Percentiles rank a stretch among this genome's conserved stretches.
These are phyloP conservation scores for Drosophila macrospina DNA, from an alignment of 2,888 invertebrate genomes.

Conservation along the genomic window DNA sequence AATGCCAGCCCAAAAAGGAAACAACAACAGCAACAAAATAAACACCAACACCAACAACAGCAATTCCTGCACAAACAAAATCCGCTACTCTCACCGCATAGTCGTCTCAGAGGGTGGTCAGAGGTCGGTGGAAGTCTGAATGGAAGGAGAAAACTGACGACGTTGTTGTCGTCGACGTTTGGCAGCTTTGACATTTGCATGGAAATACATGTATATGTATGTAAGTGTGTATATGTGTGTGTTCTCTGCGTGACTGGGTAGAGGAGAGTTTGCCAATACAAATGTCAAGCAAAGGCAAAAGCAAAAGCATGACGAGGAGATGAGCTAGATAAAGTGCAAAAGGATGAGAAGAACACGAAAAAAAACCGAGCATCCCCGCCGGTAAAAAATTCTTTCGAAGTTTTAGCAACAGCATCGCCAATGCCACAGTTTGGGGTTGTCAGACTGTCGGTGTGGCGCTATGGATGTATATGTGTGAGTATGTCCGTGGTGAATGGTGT, in stretches of 20 bases:
- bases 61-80: constrained; percentile 70
- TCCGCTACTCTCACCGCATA: constrained; percentile 66
- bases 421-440: constrained; percentile 52
- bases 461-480: not conserved
- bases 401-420: constrained; percentile 54
- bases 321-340: constrained; percentile 10
- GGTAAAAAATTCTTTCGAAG: constrained; percentile 56
- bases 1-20: constrained; percentile 55
- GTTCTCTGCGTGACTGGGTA: constrained; percentile 34
- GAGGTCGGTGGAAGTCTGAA: constrained; percentile 2
- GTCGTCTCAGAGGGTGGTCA: constrained; percentile 26
- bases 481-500: not conserved
- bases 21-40: constrained; percentile 23
- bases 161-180: constrained; percentile 61
- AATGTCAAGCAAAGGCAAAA: constrained; percentile 23
- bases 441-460: constrained; percentile 29
- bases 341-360: constrained; percentile 20
- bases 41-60: constrained; percentile 24
- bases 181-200: constrained; percentile 77
- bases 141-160: constrained; percentile 31
- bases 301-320: constrained; percentile 29
- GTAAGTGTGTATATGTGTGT: constrained; percentile 12
- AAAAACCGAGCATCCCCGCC: constrained; percentile 60
- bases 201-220: constrained; percentile 28
- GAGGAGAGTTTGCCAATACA: constrained; percentile 53